Percentiles rank a stretch among this genome's conserved stretches.
Conservation (phyloP, 2,113 vertebrate species). For the Spizaetus ornatus region DNA sequence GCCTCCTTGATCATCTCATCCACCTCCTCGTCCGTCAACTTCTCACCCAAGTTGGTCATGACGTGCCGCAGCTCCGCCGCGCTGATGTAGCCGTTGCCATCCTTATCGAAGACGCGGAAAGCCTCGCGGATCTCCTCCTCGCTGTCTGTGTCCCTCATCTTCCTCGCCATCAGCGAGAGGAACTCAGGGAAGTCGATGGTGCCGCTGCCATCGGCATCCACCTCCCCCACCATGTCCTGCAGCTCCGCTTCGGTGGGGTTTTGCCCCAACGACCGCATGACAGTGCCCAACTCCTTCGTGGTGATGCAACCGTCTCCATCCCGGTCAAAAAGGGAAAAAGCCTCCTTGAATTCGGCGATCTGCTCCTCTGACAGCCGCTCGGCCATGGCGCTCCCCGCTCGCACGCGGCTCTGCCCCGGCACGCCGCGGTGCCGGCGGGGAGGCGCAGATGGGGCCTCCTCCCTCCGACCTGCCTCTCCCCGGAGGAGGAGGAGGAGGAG, state of each 20-base stretch:
- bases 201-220: constrained; percentile 82
- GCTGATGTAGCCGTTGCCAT: constrained; percentile 45
- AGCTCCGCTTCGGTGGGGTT: constrained; percentile 86
- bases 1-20: constrained; percentile 59
- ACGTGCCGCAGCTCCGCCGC: constrained; percentile 49
- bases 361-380: constrained; percentile 44
- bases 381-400: neutral
- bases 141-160: constrained; percentile 56
- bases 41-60: constrained; percentile 59
- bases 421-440: neutral
- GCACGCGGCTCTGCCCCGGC: neutral
- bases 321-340: constrained; percentile 87
- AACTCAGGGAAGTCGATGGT: constrained; percentile 62
- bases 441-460: neutral
- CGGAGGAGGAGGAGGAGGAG: neutral
- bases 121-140: constrained; percentile 76
- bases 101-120: constrained; percentile 72
- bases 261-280: constrained; percentile 87
- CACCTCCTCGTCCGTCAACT: constrained; percentile 57
- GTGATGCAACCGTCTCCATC: constrained; percentile 86
- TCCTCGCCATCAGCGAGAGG: constrained; percentile 72
- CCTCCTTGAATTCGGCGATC: constrained; percentile 81
- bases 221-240: constrained; percentile 82
- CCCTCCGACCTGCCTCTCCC: neutral
- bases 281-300: constrained; percentile 83